Percentiles rank a stretch among this genome's conserved stretches.
Conservation (phyloP, 1,140 invertebrate genomes). For the Adelges cooleyi region DNA sequence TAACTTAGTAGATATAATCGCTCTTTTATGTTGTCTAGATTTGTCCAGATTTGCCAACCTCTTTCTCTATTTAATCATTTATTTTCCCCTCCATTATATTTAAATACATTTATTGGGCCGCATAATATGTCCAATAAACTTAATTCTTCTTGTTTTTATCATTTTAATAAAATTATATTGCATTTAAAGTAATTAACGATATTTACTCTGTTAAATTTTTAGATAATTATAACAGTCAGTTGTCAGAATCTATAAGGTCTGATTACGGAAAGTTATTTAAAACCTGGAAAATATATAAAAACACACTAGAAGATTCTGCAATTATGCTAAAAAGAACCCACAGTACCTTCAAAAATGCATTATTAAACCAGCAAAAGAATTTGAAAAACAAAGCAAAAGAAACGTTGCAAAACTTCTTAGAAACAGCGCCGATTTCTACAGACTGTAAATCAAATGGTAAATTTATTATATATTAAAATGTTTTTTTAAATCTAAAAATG, state of each 20-base stretch:
- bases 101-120: neutral
- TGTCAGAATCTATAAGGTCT: neutral
- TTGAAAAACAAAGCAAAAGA: slow-evolving; percentile 2
- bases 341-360: too few relatives aligned
- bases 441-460: neutral
- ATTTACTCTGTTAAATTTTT: neutral
- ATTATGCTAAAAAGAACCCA: slow-evolving; percentile 1
- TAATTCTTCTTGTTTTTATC: neutral
- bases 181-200: neutral
- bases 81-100: too few relatives aligned
- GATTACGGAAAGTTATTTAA: neutral
- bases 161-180: neutral
- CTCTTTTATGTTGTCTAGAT: neutral
- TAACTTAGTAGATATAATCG: neutral
- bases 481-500: too few relatives aligned
- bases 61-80: too few relatives aligned
- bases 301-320: slow-evolving; percentile 4
- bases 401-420: neutral
- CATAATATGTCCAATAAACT: neutral
- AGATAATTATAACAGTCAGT: neutral
- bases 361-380: neutral
- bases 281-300: neutral
- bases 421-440: slow-evolving; percentile 4
- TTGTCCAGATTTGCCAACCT: too few relatives aligned
- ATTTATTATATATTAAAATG: too few relatives aligned